phyloP scores from a whole-genome alignment of 2,888 invertebrate species.

The Xestia rhomboidea region DNA sequence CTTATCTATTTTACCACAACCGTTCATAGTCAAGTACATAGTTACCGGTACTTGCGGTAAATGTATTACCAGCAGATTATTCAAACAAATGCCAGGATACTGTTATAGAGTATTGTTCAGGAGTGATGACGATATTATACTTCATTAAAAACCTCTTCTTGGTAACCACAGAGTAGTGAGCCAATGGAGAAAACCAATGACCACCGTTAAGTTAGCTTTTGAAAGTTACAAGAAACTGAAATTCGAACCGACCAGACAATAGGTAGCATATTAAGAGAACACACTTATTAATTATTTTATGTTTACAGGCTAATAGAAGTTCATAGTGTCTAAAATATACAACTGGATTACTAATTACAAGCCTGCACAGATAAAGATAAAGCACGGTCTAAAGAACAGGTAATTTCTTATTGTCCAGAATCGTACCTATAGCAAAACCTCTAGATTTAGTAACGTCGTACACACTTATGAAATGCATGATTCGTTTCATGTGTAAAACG shows the following conservation, averaged over 20 bases:
- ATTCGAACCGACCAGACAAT: neutral
- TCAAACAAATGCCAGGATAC: constrained; percentile 73
- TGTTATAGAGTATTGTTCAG: constrained; percentile 72
- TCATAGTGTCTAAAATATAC: too few relatives aligned
- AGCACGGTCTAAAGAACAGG: neutral
- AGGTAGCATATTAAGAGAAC: too few relatives aligned
- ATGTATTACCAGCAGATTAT: constrained; percentile 69
- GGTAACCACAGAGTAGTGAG: constrained; percentile 12
- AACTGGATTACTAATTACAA: neutral
- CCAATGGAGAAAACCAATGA: neutral
- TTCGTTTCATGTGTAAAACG: neutral
- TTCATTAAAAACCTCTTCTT: constrained; percentile 42
- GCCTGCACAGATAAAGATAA: neutral
- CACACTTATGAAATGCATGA: neutral
- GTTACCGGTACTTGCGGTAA: constrained; percentile 72
- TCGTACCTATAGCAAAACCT: neutral
- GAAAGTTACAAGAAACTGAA: neutral
- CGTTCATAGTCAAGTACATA: constrained; percentile 33
- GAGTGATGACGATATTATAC: constrained; percentile 66
- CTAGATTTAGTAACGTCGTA: neutral
- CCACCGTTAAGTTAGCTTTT: neutral
- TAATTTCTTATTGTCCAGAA: neutral
- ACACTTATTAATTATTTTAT: too few relatives aligned
- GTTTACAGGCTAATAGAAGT: too few relatives aligned
- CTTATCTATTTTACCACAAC: constrained; percentile 37